Base-by-base conservation (phyloP, 2,113 vertebrate genomes). In the Recurvirostra avosetta region DNA sequence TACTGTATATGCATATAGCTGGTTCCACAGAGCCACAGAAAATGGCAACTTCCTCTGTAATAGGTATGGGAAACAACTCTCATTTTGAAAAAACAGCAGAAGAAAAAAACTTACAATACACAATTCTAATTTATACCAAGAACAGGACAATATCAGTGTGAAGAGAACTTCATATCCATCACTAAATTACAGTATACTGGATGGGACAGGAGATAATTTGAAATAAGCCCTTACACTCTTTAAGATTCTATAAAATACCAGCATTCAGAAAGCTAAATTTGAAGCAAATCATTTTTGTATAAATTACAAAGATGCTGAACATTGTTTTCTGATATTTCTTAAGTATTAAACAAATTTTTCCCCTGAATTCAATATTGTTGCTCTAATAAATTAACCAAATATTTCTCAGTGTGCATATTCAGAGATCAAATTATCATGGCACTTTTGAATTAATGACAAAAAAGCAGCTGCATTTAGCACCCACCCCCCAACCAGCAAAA, bases 391-490 rank as follows among this genome's bases (percentile, higher is more conserved):
- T 90, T 93, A 89, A 83, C 38, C 26, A 49, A 56, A 59, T 78
- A 97, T 86, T 90, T 95, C 66, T 95, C 43, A 86, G 18, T 61
- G 55, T 82, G 34, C 72, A 21, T 62, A 55, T 73, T 93, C 72
- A 90, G 49, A 56, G 73, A 91, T 81, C n/a, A 29, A 90, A 26
- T 81, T 75, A 82, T 88, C 90, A 95, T 25, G 88, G 34, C 45
- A 53, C 59, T 56, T 91, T 86, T 21, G 16, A 30, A 86, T 88
- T 97, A 96, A 96, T 78, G 58, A 86, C 92, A 89, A 85, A 91
- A 89, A 80, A 47, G 14, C 70, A 92, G 34, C 55, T 96, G 50
- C 29, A 63, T 75, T 92, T 85, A 68, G 47, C 0, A 0, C 2
- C 8, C 16, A 65, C 2, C 6, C 13, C 7, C 7, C 84, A 87